phyloP scores from a whole-genome alignment of 2,797 vertebrate genomes.

The Amblyopsis hoosieri region DNA sequence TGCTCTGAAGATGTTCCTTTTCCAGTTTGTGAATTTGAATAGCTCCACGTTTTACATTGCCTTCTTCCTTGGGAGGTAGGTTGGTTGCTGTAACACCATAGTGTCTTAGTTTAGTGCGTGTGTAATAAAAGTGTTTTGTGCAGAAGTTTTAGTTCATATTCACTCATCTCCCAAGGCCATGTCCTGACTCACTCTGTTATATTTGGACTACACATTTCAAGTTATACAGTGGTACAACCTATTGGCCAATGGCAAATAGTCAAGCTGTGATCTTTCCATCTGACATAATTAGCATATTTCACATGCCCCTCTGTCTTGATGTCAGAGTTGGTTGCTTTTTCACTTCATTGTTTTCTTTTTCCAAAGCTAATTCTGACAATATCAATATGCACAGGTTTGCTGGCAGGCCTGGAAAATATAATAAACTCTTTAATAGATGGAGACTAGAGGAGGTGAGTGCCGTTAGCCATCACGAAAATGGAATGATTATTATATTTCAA shows the following conservation, averaged over 20 bases:
- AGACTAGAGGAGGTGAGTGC: conserved; percentile 94
- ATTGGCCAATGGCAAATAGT: conserved; percentile 14
- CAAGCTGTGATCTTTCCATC: conserved; percentile 17
- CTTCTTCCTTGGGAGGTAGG: conserved; percentile 96
- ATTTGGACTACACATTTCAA: conserved; percentile 23
- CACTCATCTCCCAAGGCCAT: too few species aligned
- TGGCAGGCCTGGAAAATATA: conserved; percentile 96
- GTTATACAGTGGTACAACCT: conserved; percentile 14
- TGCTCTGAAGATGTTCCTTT: conserved; percentile 98
- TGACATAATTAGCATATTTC: conserved; percentile 27
- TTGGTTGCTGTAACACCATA: conserved; percentile 23
- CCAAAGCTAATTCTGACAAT: conserved; percentile 46
- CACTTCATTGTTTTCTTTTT: conserved; percentile 53
- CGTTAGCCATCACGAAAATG: conserved; percentile 20
- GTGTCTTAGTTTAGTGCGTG: conserved; percentile 30
- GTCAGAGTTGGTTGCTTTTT: conserved; percentile 35
- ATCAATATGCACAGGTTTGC: conserved; percentile 85
- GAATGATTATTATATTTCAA: conserved; percentile 16
- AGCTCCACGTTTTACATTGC: conserved; percentile 99
- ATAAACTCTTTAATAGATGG: conserved; percentile 98
- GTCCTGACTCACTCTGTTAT: background rate
- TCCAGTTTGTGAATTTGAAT: conserved; percentile 99
- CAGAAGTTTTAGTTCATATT: background rate
- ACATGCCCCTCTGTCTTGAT: conserved; percentile 2
- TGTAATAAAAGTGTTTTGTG: too few species aligned